phyloP scores from a whole-genome alignment of 2,113 vertebrate species.

The Eudyptes chrysolophus region DNA sequence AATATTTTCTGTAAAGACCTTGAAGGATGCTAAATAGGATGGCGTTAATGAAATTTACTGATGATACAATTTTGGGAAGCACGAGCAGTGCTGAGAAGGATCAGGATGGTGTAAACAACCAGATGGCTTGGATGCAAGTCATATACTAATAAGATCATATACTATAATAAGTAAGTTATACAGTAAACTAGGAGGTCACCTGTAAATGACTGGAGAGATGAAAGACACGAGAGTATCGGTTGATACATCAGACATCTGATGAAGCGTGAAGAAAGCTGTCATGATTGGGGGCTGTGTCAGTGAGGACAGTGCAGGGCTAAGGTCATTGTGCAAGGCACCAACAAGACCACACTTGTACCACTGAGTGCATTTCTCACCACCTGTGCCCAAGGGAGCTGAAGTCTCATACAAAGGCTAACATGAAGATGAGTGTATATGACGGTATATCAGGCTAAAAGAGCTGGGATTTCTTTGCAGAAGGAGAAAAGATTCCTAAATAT shows the following conservation, averaged over 20 bases:
- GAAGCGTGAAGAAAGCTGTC: neutral
- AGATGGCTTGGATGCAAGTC: neutral
- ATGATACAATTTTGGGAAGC: neutral
- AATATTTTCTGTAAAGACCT: neutral
- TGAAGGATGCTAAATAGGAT: neutral
- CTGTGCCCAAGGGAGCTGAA: neutral
- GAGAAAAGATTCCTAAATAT: neutral
- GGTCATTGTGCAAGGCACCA: neutral
- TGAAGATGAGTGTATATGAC: too few relatives aligned
- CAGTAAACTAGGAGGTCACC: neutral
- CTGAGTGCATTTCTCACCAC: neutral
- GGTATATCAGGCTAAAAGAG: neutral
- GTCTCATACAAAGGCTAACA: accelerated
- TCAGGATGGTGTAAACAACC: neutral
- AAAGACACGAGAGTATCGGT: accelerated
- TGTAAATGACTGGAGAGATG: neutral
- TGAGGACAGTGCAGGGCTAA: neutral
- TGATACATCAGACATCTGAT: neutral
- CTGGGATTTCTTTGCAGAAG: neutral
- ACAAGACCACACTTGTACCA: neutral
- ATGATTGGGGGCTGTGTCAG: neutral
- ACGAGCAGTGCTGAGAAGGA: neutral
- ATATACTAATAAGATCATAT: neutral
- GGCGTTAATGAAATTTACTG: neutral
- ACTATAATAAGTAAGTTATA: neutral